Conservation (phyloP, 2,888 invertebrate species). For the Lithosia quadra region DNA sequence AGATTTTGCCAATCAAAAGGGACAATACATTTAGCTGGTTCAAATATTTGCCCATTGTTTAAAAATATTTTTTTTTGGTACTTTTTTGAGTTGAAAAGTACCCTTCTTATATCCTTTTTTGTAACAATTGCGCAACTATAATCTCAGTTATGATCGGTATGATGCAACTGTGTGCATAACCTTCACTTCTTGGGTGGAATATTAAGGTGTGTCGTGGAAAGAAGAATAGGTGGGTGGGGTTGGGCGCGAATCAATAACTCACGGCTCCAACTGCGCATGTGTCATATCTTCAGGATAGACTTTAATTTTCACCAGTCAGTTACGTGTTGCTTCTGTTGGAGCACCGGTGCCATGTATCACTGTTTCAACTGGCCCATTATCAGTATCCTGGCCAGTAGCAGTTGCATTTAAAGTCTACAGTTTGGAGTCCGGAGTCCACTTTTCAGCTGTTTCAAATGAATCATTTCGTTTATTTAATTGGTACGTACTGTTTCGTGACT, state of each 20-base stretch:
- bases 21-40: not conserved
- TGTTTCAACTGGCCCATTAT: not conserved
- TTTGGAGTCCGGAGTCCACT: not conserved
- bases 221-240: not conserved
- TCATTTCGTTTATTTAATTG: not conserved
- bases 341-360: not conserved
- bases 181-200: not conserved
- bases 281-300: not conserved
- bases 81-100: not conserved
- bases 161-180: not conserved
- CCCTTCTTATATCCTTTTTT: too few relatives aligned
- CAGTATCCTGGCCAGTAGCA: not conserved
- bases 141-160: too few relatives aligned
- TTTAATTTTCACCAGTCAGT: not conserved
- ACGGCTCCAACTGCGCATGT: conserved; percentile 6
- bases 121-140: not conserved
- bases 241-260: conserved; percentile 2
- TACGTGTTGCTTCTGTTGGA: not conserved
- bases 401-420: not conserved
- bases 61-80: not conserved
- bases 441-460: not conserved
- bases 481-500: not conserved
- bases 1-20: not conserved
- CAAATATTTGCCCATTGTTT: not conserved
- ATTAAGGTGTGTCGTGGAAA: not conserved